Evolutionary conservation across 1,140 invertebrate species (phyloP), one percentile per base, ranked within the genome.

Genomic region (Drosophila chauvacae): DNA sequence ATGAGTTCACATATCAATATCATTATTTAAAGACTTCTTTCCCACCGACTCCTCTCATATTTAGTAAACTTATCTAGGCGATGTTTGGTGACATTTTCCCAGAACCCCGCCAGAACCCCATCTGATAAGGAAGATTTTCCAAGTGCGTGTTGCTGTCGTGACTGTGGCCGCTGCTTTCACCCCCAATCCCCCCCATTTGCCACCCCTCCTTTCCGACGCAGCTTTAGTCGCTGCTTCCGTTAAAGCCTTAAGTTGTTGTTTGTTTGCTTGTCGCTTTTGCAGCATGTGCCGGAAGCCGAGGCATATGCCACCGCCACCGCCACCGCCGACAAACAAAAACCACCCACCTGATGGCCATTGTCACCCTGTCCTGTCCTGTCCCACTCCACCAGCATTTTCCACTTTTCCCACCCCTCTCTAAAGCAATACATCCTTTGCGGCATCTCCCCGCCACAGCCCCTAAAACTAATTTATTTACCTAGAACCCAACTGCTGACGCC

Each of bases 381-480:
- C 33, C 33, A 10, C 33, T 4, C 4, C 30, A 7, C 33, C 2
- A 16, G 18, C 47, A 37, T 57, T 26, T 48, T 33, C 28, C 23
- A 35, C 55, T 11, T 37, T 26, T 11, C 20, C 16, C 20, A 3
- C 47, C 39, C 66, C 66, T 20, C 68, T 47, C 13, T 41, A 48
- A 39, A 42, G 51, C 68, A 28, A 42, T 72, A 61, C 47, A 59
- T 66, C 28, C 33, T 45, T 58, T 48, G 57, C 35, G 48, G 61
- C 33, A 42, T 61, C 44, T 45, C 57, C 26, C 33, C 28, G 6
- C 28, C 28, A 71, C 55, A 42, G 35, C 16, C 41, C 70, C 71
- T 35, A 35, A 66, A 72, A 47, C 65, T 65, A 77, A 81, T 81
- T 73, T 81, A 81, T 73, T 81, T 79, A 65, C 57, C 62, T 58